phyloP scores from a whole-genome alignment of 2,797 vertebrate genomes.

The Rousettus madagascariensis region DNA sequence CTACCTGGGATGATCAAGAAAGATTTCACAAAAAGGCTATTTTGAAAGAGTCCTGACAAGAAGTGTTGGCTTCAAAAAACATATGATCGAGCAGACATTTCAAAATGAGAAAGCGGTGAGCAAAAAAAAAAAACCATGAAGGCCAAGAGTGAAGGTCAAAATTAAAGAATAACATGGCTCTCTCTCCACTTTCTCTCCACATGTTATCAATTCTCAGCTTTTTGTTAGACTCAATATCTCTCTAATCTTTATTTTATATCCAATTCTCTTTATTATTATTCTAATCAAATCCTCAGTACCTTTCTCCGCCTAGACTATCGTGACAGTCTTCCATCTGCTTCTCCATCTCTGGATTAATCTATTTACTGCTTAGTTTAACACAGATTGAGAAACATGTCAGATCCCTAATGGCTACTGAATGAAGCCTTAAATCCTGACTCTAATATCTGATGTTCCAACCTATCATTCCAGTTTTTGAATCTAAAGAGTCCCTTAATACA shows the following conservation, averaged over 20 bases:
- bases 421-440: not conserved
- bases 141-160: not conserved
- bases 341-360: not conserved
- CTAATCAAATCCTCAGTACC: not conserved
- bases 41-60: not conserved
- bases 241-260: not conserved
- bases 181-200: not conserved
- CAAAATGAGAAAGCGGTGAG: not conserved
- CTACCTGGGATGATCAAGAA: not conserved
- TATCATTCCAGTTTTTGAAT: not conserved
- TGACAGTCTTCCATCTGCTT: not conserved
- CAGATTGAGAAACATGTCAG: not conserved
- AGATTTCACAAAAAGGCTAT: not conserved
- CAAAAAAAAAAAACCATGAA: not conserved
- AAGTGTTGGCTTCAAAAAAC: not conserved
- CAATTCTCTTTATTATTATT: not conserved
- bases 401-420: no score
- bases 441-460: not conserved
- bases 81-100: not conserved
- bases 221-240: not conserved
- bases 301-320: not conserved
- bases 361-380: not conserved
- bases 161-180: not conserved
- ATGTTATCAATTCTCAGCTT: accelerated
- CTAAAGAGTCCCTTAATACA: not conserved